Conservation (phyloP, 2,888 invertebrate genomes). For the Laothoe populi region DNA sequence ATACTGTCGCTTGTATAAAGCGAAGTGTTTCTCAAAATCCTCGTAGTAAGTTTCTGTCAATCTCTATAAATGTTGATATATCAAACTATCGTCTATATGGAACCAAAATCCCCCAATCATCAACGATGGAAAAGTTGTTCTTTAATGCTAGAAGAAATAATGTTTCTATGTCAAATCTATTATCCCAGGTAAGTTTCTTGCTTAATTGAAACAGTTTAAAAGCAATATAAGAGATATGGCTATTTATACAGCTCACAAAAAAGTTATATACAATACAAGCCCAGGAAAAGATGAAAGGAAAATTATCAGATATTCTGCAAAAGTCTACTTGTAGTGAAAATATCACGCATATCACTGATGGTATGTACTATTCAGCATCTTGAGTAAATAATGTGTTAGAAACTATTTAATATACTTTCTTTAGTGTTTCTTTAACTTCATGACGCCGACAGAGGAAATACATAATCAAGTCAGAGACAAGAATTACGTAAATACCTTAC, state of each 20-base stretch:
- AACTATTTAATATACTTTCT: too few species aligned
- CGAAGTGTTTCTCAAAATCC: constrained; percentile 10
- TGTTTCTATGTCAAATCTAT: background rate
- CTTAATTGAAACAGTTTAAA: too few species aligned
- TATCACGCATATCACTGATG: background rate
- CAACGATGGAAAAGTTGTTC: background rate
- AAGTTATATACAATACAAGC: background rate
- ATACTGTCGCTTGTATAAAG: background rate
- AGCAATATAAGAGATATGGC: background rate
- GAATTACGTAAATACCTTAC: background rate
- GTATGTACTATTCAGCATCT: background rate
- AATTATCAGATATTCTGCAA: background rate
- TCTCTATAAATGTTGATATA: background rate
- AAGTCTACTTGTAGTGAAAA: background rate
- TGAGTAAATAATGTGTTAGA: too few species aligned
- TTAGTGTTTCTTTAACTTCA: too few species aligned
- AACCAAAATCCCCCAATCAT: background rate
- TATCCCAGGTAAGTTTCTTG: background rate
- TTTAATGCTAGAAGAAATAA: background rate
- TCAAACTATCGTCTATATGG: background rate
- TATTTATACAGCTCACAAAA: background rate
- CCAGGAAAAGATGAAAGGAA: background rate
- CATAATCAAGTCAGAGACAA: background rate
- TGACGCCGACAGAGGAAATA: background rate
- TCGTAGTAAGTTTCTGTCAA: background rate